Evolutionary conservation across 2,888 invertebrate species (phyloP).

Genomic region (Zootermopsis nevadensis): DNA sequence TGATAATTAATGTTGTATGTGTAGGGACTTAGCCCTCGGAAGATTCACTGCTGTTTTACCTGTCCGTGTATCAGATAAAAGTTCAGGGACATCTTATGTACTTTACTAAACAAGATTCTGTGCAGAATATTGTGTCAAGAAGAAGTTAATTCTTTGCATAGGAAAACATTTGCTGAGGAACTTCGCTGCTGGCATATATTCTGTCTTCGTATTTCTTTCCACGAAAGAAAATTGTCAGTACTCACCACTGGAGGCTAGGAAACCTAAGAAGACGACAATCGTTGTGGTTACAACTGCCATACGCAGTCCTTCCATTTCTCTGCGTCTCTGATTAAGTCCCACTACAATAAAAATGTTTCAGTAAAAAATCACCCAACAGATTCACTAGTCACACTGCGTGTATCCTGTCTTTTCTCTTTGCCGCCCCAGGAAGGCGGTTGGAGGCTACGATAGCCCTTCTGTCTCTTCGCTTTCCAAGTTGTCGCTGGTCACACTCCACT

Average conservation of each 20-base stretch:
- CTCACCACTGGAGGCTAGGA: constrained; percentile 49
- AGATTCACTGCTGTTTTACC: no score
- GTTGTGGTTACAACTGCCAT: constrained; percentile 43
- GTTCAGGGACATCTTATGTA: no score
- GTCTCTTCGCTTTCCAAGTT: neutral
- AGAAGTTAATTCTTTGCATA: neutral
- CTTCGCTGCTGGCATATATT: neutral
- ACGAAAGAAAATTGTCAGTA: neutral
- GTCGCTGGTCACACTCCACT: neutral
- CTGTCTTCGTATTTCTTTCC: neutral
- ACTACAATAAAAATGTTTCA: neutral
- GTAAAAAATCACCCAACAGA: neutral
- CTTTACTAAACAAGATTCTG: no score
- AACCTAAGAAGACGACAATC: constrained; percentile 46
- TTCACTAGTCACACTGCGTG: neutral
- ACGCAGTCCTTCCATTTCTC: constrained; percentile 47
- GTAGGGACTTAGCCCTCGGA: no score
- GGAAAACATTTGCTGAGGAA: neutral
- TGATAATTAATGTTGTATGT: no score
- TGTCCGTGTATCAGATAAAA: no score
- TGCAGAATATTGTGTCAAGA: no score
- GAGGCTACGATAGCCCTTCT: neutral
- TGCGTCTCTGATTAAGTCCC: neutral
- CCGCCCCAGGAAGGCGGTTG: neutral
- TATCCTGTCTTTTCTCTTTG: neutral